A percentile compares a stretch with the other conserved stretches of the same genome.
Conservation (phyloP, 30 jellyfish, hydroid and myxozoan genomes). For the Sanderia malayensis region DNA sequence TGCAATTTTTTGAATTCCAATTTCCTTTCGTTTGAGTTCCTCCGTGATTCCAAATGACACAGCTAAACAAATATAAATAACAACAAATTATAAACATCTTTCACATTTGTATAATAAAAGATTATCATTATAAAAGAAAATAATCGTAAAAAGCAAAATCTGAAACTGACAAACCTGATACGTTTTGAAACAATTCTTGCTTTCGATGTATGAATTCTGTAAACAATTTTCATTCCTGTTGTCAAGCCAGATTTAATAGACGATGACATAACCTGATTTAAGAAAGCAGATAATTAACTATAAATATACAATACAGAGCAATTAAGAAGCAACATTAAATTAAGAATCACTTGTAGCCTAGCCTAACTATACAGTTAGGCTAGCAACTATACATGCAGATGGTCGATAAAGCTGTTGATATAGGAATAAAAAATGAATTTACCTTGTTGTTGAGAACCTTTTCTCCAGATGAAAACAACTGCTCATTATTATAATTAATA, state of each 20-base stretch:
- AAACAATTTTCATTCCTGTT: conserved; percentile 64
- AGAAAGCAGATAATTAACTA: neutral
- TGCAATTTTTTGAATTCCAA: conserved; percentile 78
- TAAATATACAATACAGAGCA: no score
- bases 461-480: conserved; percentile 63
- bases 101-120: no score
- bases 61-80: conserved; percentile 41
- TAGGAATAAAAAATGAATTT: no score
- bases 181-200: conserved; percentile 62
- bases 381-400: no score
- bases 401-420: no score
- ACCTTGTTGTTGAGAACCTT: conserved; percentile 84
- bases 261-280: conserved; percentile 59
- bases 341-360: no score
- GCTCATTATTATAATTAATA: conserved; percentile 65
- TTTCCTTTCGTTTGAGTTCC: conserved; percentile 39
- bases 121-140: no score
- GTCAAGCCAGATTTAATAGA: conserved; percentile 58
- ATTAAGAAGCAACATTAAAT: no score
- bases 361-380: no score
- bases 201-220: conserved; percentile 65
- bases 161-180: conserved; percentile 52
- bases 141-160: no score
- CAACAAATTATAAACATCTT: no score
- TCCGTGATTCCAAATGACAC: conserved; percentile 88